Conservation (phyloP, 2,888 invertebrate species). For the Drosophila mimica region DNA sequence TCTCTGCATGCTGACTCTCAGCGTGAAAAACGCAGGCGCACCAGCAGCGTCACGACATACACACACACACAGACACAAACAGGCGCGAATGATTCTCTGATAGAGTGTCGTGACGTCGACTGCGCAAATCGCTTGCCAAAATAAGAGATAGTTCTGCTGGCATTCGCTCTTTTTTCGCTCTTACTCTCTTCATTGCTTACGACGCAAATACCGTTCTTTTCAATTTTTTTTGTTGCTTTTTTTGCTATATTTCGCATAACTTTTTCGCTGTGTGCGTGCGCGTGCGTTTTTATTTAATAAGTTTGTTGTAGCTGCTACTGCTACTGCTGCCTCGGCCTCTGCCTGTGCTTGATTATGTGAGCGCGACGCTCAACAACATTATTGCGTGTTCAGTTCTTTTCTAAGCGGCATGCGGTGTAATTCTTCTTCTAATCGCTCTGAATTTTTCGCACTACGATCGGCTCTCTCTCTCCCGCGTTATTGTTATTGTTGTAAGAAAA, state of each 20-base stretch:
- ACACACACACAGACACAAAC: slow-evolving; percentile 4
- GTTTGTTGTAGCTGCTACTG: slow-evolving; percentile 68
- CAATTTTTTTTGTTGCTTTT: slow-evolving; percentile 19
- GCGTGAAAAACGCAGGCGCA: slow-evolving; percentile 50
- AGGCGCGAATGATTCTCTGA: slow-evolving; percentile 26
- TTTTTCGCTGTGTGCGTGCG: slow-evolving; percentile 60
- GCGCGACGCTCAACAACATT: slow-evolving; percentile 68
- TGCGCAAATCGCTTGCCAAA: slow-evolving; percentile 38
- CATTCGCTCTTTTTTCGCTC: slow-evolving; percentile 25
- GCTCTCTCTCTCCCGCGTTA: slow-evolving; percentile 37
- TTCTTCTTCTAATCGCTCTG: slow-evolving; percentile 77
- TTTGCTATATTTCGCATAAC: slow-evolving; percentile 70
- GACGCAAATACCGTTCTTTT: slow-evolving; percentile 80
- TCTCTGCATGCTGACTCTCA: slow-evolving; percentile 3
- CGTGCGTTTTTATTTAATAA: slow-evolving; percentile 83
- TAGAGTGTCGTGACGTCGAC: slow-evolving; percentile 30
- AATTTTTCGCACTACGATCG: slow-evolving; percentile 57
- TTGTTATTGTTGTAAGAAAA: slow-evolving; percentile 31
- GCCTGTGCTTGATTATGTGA: slow-evolving; percentile 69
- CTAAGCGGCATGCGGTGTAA: slow-evolving; percentile 84
- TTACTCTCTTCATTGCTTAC: slow-evolving; percentile 56
- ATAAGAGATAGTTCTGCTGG: slow-evolving; percentile 27
- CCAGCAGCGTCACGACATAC: slow-evolving; percentile 13
- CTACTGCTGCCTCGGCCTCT: slow-evolving; percentile 39
- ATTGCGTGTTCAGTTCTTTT: slow-evolving; percentile 83